Conservation (phyloP, 1,140 invertebrate species). For the Drosophila yakuba region DNA sequence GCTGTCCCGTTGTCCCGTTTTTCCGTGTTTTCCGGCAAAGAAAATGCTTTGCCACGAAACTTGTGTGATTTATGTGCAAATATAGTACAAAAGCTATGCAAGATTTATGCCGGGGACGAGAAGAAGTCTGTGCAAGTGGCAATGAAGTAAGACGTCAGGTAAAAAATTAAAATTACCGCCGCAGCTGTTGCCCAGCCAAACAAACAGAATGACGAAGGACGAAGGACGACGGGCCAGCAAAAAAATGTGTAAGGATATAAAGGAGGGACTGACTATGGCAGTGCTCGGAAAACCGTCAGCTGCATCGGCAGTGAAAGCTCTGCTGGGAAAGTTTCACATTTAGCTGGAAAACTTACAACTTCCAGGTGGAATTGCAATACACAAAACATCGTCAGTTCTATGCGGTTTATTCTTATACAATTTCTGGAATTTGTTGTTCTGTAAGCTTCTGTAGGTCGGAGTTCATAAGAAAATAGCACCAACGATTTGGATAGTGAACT, state of each 20-base stretch:
- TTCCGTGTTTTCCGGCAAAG: background rate
- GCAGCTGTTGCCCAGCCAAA: conserved; percentile 69
- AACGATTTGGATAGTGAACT: conserved; percentile 6
- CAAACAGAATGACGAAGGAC: conserved; percentile 51
- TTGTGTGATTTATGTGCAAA: conserved; percentile 80
- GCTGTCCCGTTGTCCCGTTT: background rate
- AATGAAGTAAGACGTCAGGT: conserved; percentile 73
- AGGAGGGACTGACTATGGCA: background rate
- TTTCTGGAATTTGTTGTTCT: background rate
- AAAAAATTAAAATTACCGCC: conserved; percentile 67
- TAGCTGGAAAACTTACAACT: background rate
- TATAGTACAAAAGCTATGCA: conserved; percentile 72
- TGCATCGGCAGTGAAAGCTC: conserved; percentile 55
- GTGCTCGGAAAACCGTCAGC: conserved; percentile 37
- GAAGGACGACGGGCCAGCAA: conserved; percentile 36
- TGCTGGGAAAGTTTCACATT: conserved; percentile 27
- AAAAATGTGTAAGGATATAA: background rate
- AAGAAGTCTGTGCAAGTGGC: conserved; percentile 33
- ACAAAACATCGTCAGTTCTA: background rate
- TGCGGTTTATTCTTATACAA: background rate
- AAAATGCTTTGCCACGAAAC: conserved; percentile 48
- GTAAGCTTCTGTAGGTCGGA: too few relatives aligned
- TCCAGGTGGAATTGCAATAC: background rate
- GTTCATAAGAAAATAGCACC: background rate
- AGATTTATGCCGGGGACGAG: conserved; percentile 45